Base-by-base conservation (phyloP, 2,888 invertebrate genomes). In the Leptopilina syphax region DNA sequence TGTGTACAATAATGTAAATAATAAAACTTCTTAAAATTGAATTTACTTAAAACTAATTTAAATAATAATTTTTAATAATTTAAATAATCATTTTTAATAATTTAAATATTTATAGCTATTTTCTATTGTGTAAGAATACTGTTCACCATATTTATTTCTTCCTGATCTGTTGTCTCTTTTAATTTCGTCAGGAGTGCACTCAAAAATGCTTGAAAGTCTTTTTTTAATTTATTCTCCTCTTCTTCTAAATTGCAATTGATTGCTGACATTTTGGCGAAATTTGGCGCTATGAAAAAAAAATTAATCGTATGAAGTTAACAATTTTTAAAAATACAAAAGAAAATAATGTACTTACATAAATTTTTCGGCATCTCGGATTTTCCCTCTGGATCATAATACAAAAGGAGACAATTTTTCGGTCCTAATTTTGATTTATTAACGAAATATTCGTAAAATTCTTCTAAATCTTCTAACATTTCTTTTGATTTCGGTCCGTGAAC, bases 401-500 rank as follows among this genome's bases (percentile, higher is more conserved):
- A 94, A 6, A 96, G 92, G 18, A 95, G 93, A 88, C 95, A 96
- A 85, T 95, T 95, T 85, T 94, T 94, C 9, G 95, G 93, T 76
- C 94, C 94, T 73, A 96, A 87, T 83, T 94, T 94, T 7, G 94
- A 94, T 87, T 95, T 94, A n/a, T 94, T 93, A 4, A 95, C 94
- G 87, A 96, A 96, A 89, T 95, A 95, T 86, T 95, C 94, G 85
- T 94, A 95, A 77, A 95, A 92, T 50, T 94, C 92, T 88, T 95
- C 95, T 87, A 95, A 91, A 87, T 95, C 94, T 86, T 93, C 93
- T 12, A 93, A 90, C 41, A 93, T 93, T 83, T 92, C 93, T 9
- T 93, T 91, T 0, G 93, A 93, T 70, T 93, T 93, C 12, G 93
- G 93, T 85, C 93, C 94, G 89, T 95, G 96, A 0, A 96, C 95